Evolutionary conservation across 2,113 vertebrate species (phyloP).

Genomic region (Hucho hucho): DNA sequence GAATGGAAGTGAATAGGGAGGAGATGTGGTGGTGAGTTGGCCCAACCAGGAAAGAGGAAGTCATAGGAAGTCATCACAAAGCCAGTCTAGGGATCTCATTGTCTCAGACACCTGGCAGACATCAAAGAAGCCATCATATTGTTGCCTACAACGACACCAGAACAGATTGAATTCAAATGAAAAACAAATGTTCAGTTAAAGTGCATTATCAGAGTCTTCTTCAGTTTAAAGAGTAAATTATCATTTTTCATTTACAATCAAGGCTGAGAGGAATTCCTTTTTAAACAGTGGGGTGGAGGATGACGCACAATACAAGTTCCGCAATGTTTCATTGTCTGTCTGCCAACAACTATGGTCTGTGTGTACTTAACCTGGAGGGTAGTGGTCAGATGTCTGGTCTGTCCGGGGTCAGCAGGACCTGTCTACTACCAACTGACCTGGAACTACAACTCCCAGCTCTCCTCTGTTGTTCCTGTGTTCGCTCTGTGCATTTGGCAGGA

Average conservation of each 20-base stretch:
- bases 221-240: not conserved
- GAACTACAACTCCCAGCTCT: conserved; percentile 5
- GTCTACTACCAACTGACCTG: conserved; percentile 28
- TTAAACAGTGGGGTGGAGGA: not conserved
- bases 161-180: too few relatives aligned
- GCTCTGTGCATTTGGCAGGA: not conserved
- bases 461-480: conserved; percentile 5
- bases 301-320: not conserved
- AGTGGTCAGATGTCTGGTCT: not conserved
- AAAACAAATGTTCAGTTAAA: not conserved
- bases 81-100: too few relatives aligned
- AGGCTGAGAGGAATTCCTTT: not conserved
- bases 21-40: conserved; percentile 2
- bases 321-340: not conserved
- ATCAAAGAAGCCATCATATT: not conserved
- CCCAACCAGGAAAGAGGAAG: conserved; percentile 2
- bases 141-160: too few relatives aligned
- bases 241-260: not conserved
- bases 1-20: conserved; percentile 22
- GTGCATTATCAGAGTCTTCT: too few relatives aligned
- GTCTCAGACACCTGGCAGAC: not conserved
- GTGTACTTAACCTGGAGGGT: conserved; percentile 8
- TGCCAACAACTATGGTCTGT: not conserved
- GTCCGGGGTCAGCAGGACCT: not conserved
- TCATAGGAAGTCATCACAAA: conserved; percentile 10